A percentile compares a stretch with the other conserved stretches of the same genome.
Evolutionary conservation across 2,113 vertebrate genomes (phyloP).

Genomic region (Cranoglanis bouderius): DNA sequence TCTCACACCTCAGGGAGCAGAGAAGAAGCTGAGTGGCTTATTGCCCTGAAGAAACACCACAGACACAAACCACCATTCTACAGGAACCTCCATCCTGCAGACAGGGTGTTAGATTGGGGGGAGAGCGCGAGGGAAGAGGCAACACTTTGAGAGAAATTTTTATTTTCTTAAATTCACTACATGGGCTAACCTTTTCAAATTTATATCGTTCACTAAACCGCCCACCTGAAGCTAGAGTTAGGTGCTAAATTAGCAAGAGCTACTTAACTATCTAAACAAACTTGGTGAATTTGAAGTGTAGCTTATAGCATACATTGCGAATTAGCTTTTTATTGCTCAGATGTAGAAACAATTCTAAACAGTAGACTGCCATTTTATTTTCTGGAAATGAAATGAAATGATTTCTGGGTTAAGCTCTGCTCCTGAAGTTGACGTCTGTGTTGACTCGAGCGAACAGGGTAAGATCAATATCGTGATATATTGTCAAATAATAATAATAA

Average conservation of each 20-base stretch:
- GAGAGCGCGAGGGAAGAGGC: not conserved
- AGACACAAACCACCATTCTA: not conserved
- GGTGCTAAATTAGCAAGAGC: not conserved
- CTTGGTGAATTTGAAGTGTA: not conserved
- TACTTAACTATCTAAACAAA: not conserved
- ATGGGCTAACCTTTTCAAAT: not conserved
- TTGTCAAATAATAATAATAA: too few species aligned
- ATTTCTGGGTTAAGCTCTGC: not conserved
- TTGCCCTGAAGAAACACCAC: not conserved
- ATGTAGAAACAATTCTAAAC: not conserved
- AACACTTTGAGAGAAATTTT: not conserved
- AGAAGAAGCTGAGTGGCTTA: not conserved
- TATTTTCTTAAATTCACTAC: not conserved
- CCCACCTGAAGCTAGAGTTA: too few species aligned
- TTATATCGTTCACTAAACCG: not conserved
- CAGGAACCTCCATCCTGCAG: slow-evolving; percentile 8
- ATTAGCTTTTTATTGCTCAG: not conserved
- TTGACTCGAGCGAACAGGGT: not conserved
- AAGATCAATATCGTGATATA: not conserved
- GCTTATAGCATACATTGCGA: not conserved
- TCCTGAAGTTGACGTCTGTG: not conserved
- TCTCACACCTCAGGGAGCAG: not conserved
- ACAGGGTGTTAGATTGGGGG: not conserved
- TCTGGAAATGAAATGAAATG: not conserved
- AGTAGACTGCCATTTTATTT: not conserved